These are phyloP conservation scores for Microchrysa polita DNA, from an alignment of 2,888 invertebrate genomes.

Conservation along the genomic window DNA sequence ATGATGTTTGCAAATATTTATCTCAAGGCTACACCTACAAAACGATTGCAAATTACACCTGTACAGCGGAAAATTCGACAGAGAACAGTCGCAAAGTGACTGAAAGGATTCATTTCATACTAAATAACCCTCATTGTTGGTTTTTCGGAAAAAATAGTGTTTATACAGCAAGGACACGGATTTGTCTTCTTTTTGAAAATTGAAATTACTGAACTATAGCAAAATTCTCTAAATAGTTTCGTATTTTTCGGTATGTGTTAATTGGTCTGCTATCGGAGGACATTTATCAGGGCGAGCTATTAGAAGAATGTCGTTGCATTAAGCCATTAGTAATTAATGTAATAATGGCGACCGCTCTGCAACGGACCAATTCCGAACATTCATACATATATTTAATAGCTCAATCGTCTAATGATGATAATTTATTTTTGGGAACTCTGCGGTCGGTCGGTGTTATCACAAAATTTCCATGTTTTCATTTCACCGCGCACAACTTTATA, in stretches of 20 bases:
- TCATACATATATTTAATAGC: slow-evolving; percentile 32
- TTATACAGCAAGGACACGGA: slow-evolving; percentile 25
- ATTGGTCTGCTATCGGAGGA: slow-evolving; percentile 49
- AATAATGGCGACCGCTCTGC: slow-evolving; percentile 46
- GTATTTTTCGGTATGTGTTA: slow-evolving; percentile 46
- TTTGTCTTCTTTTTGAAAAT: too few species aligned
- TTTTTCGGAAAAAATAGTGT: background rate
- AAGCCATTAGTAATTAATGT: slow-evolving; percentile 50
- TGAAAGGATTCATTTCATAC: background rate
- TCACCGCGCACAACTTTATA: too few species aligned
- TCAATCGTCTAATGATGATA: slow-evolving; percentile 44
- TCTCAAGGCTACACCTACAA: slow-evolving; percentile 22
- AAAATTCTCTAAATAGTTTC: slow-evolving; percentile 24
- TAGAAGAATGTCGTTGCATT: slow-evolving; percentile 49
- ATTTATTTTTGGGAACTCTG: slow-evolving; percentile 40
- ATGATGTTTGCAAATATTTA: slow-evolving; percentile 40
- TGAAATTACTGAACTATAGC: background rate
- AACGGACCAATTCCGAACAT: background rate
- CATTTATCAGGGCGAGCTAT: slow-evolving; percentile 48
- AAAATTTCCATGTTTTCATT: slow-evolving; percentile 11
- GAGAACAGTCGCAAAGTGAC: slow-evolving; percentile 6
- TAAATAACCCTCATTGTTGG: background rate
- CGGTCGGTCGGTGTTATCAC: slow-evolving; percentile 37
- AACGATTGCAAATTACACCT: slow-evolving; percentile 9
- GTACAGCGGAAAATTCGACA: background rate